Evolutionary conservation across 1,140 invertebrate species (phyloP).

Genomic region (Sycobia sp.): DNA sequence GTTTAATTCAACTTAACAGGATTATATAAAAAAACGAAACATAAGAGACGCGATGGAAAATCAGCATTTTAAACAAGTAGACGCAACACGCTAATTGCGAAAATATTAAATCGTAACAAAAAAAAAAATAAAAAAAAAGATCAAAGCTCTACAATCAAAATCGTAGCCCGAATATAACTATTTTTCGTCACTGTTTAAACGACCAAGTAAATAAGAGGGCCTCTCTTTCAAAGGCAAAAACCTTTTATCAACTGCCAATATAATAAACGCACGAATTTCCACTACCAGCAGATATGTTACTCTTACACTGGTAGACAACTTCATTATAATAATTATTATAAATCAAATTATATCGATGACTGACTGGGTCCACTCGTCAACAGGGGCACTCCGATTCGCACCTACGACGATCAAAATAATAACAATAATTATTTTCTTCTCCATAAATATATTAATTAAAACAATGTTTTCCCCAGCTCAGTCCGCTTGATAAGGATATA

Average conservation of each 20-base stretch:
- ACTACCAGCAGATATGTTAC: conserved; percentile 13
- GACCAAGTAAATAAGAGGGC: conserved; percentile 26
- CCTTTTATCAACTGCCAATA: conserved; percentile 22
- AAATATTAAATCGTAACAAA: conserved; percentile 37
- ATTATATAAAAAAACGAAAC: conserved; percentile 48
- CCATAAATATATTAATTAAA: conserved; percentile 34
- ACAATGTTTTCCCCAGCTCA: conserved; percentile 32
- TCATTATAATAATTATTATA: conserved; percentile 30
- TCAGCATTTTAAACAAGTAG: conserved; percentile 37
- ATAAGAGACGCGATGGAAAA: conserved; percentile 35
- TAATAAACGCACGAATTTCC: conserved; percentile 28
- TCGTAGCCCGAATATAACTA: conserved; percentile 41
- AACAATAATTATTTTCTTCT: conserved; percentile 32
- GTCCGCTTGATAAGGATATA: conserved; percentile 35
- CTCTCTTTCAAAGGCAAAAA: conserved; percentile 19
- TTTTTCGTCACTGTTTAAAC: conserved; percentile 42
- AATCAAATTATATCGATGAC: conserved; percentile 31
- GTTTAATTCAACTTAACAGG: conserved; percentile 52
- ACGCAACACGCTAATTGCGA: conserved; percentile 37
- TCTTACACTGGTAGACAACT: conserved; percentile 21
- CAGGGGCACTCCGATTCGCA: conserved; percentile 24
- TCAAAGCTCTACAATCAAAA: conserved; percentile 44
- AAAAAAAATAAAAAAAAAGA: conserved; percentile 41
- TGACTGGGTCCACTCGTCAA: conserved; percentile 30
- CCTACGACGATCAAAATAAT: conserved; percentile 30